Percentiles rank a stretch among this genome's conserved stretches.
These are phyloP conservation scores for Lathronympha strigana DNA, from an alignment of 2,888 invertebrate genomes.

Conservation along the genomic window DNA sequence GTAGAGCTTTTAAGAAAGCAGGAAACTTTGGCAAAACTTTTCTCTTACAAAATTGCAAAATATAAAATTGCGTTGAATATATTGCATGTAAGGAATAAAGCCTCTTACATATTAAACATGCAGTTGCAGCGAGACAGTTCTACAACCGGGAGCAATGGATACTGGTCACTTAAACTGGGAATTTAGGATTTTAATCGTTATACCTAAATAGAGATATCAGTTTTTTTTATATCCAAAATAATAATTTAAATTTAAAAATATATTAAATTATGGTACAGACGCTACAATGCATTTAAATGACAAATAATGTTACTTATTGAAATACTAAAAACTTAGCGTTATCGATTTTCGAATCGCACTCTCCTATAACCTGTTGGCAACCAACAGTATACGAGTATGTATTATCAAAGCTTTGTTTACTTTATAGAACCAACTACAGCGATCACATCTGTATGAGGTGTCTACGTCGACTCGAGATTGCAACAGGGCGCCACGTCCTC, in stretches of 20 bases:
- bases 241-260: too few relatives aligned
- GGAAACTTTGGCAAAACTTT: conserved; percentile 26
- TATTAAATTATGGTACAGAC: too few relatives aligned
- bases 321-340: too few relatives aligned
- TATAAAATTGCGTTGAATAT: conserved; percentile 4
- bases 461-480: conserved; percentile 55
- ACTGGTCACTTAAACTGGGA: neutral
- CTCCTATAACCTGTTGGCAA: neutral
- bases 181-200: too few relatives aligned
- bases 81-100: conserved; percentile 6
- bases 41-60: conserved; percentile 5
- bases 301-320: too few relatives aligned
- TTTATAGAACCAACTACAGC: neutral
- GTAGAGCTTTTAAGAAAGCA: conserved; percentile 27
- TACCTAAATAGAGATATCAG: too few relatives aligned
- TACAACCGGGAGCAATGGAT: neutral
- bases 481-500: conserved; percentile 53
- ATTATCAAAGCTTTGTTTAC: neutral
- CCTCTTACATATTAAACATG: neutral
- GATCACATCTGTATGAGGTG: conserved; percentile 47
- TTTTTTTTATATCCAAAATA: too few relatives aligned
- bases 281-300: too few relatives aligned
- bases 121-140: neutral
- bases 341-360: too few relatives aligned
- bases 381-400: neutral